Conservation (phyloP, 2,113 vertebrate species). For the Sylvia atricapilla region DNA sequence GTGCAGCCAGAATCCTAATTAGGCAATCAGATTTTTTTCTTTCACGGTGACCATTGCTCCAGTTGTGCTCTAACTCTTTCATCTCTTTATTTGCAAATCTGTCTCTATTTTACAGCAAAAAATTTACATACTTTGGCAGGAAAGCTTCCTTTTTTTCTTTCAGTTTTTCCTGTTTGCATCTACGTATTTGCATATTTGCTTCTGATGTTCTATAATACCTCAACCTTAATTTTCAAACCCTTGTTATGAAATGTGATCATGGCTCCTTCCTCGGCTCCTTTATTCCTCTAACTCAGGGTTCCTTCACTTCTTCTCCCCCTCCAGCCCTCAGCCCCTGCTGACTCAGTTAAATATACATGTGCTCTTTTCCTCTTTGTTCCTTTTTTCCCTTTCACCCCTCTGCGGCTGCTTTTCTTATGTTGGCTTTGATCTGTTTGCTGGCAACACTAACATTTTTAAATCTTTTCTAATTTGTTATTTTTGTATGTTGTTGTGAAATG, state of each 20-base stretch:
- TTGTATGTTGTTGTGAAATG: neutral
- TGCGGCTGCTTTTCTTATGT: neutral
- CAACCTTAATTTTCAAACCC: neutral
- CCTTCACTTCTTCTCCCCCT: neutral
- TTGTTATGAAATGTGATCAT: neutral
- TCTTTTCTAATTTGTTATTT: neutral
- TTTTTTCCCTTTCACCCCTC: neutral
- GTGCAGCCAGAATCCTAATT: slow-evolving; percentile 50
- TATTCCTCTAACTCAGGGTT: neutral
- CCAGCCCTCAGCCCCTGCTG: neutral
- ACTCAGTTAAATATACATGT: slow-evolving; percentile 9
- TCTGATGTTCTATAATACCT: neutral
- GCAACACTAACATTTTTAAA: neutral
- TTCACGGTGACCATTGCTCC: slow-evolving; percentile 25
- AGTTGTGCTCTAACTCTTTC: slow-evolving; percentile 26
- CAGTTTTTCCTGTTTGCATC: neutral
- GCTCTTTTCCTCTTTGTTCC: neutral
- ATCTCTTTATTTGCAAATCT: neutral
- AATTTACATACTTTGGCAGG: neutral
- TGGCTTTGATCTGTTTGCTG: slow-evolving; percentile 15
- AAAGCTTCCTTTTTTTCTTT: neutral
- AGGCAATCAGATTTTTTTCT: slow-evolving; percentile 31
- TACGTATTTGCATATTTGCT: neutral
- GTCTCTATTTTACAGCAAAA: neutral
- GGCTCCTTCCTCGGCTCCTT: neutral